Base-by-base conservation (phyloP, 1,140 invertebrate species). In the Chironomus tepperi region DNA sequence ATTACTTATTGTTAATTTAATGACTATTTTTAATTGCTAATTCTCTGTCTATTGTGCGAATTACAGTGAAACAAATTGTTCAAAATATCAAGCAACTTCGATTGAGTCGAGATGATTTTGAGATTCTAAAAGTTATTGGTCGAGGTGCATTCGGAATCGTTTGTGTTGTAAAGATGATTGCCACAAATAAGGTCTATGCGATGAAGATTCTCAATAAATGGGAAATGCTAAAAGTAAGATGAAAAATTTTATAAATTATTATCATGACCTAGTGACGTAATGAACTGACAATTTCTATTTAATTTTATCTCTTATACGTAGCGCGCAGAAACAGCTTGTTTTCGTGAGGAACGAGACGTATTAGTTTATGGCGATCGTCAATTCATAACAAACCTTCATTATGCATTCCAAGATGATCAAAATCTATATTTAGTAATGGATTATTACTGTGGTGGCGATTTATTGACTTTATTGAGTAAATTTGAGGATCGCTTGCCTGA, bases 151-250 rank as follows among this genome's bases (percentile, higher is more conserved):
- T 99, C 86, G 98, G 98, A 12, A 97, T 99, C 86, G 96, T 98
- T 76, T 97, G 95, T 81, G 96, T 98, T 18, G 95, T 98, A 83
- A 90, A 93, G 79, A 83, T 85, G 76, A 81, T 83, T 7, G 82
- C 84, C 6, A 85, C 85, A 0, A 85, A 87, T 75, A 81, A 86
- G 75, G 95, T 98, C 3, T 99, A 93, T 85, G 98, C 98, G 12
- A 99, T 99, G 97, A 99, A 99, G 87, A 98, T 98, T 80, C 86
- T 99, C 34, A 99, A 99, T 84, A 99, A 99, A 85, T 98, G 97
- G 96, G 98, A 99, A 84, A 99, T 99, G 97, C 84, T 99, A 18
- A 99, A 96, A 82, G 84, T 84, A 77, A 16, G 74, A 34, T n/a
- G n/a, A n/a, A 43, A 43, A 43, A 43, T 7, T 7, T 12, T 47